Evolutionary conservation across 2,888 invertebrate species (phyloP).

Genomic region (Diarsia mendica): DNA sequence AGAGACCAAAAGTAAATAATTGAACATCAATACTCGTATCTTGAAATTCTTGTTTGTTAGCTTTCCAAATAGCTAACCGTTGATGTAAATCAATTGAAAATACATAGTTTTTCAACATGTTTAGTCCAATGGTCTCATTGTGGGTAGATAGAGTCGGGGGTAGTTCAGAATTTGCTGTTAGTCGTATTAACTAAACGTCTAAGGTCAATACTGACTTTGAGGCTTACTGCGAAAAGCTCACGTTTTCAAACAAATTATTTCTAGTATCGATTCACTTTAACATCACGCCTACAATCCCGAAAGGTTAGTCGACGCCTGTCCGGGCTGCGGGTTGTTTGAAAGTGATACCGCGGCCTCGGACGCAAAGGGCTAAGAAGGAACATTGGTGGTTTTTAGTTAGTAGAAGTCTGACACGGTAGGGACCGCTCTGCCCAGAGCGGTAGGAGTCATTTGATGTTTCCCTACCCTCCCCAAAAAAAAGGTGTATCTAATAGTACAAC

Average conservation of each 20-base stretch:
- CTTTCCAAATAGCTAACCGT: background rate
- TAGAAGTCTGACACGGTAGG: too few species aligned
- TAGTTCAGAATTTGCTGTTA: background rate
- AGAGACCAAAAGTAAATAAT: background rate
- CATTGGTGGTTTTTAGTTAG: too few species aligned
- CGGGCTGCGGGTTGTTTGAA: too few species aligned
- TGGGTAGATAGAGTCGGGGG: background rate
- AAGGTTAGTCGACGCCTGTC: background rate
- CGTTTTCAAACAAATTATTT: slow-evolving; percentile 1
- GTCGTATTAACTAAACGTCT: slow-evolving; percentile 7
- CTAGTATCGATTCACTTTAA: background rate
- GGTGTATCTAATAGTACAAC: background rate
- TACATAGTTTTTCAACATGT: slow-evolving; percentile 20
- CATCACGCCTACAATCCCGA: background rate
- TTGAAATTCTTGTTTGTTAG: background rate
- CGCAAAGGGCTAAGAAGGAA: too few species aligned
- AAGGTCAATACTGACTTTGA: slow-evolving; percentile 1
- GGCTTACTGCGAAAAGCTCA: background rate
- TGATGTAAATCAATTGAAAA: slow-evolving; percentile 32
- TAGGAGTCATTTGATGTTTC: too few species aligned
- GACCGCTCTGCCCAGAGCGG: too few species aligned
- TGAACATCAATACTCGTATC: background rate
- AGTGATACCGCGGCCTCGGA: too few species aligned
- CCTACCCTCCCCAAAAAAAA: too few species aligned
- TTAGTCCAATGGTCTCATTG: background rate